These are phyloP conservation scores for Athripsodes cinereus DNA, from an alignment of 2,888 invertebrate species.

Conservation along the genomic window DNA sequence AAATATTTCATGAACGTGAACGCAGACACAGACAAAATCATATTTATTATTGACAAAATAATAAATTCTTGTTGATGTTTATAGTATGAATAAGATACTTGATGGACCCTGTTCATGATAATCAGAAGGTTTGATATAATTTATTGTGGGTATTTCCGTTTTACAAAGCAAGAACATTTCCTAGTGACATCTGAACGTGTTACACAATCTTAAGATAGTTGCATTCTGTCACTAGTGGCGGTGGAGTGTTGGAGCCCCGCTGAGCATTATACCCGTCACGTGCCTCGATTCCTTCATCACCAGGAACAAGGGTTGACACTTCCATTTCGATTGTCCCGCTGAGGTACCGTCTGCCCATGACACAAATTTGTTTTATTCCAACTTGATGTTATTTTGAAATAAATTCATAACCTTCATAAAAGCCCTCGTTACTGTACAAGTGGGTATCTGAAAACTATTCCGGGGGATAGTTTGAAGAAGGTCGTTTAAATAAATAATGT, in stretches of 20 bases:
- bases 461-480: no score
- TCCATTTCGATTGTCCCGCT: slow-evolving; percentile 26
- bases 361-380: slow-evolving; percentile 16
- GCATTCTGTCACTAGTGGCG: slow-evolving; percentile 14
- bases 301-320: slow-evolving; percentile 27
- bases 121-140: neutral
- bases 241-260: no score
- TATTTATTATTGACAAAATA: no score
- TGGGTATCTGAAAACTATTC: no score
- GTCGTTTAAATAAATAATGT: no score
- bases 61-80: no score
- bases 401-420: slow-evolving; percentile 8
- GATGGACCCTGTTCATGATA: no score
- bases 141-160: slow-evolving; percentile 1
- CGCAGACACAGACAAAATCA: no score
- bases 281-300: slow-evolving; percentile 19
- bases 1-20: no score
- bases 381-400: slow-evolving; percentile 13
- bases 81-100: no score
- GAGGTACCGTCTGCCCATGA: slow-evolving; percentile 24
- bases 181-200: slow-evolving; percentile 2
- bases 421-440: no score
- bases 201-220: slow-evolving; percentile 12
- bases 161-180: slow-evolving; percentile 3
- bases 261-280: neutral